Conservation (phyloP, 2,113 vertebrate species). For the Triplophysa dalaica region DNA sequence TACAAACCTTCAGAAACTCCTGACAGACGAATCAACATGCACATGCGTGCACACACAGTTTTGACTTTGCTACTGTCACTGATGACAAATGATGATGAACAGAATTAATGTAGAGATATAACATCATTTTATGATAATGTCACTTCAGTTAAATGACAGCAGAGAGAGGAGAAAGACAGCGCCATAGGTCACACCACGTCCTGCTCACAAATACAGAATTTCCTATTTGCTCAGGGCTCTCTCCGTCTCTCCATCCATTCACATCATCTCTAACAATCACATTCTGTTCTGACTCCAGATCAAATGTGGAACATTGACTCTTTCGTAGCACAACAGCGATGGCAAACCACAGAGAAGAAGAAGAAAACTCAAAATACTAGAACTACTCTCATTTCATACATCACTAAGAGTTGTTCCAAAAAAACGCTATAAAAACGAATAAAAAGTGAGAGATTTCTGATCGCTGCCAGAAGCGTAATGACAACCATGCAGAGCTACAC, state of each 20-base stretch:
- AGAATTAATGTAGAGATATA: too few species aligned
- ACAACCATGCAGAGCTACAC: background rate
- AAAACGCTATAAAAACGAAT: slow-evolving; percentile 27
- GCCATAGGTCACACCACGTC: background rate
- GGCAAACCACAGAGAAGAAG: background rate
- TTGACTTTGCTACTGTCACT: too few species aligned
- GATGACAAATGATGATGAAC: too few species aligned
- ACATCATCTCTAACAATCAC: slow-evolving; percentile 28
- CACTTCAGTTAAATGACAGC: background rate
- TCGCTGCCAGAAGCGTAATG: slow-evolving; percentile 44
- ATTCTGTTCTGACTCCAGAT: slow-evolving; percentile 8
- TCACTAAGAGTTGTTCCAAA: slow-evolving; percentile 31
- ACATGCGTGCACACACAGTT: too few species aligned
- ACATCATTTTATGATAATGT: background rate
- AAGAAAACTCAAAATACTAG: background rate
- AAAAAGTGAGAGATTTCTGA: slow-evolving; percentile 41
- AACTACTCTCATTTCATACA: background rate
- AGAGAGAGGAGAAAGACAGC: too few species aligned
- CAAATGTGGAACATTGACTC: background rate
- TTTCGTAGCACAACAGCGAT: background rate
- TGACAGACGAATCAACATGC: too few species aligned
- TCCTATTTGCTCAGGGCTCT: background rate
- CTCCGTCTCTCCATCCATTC: background rate
- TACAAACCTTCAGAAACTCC: background rate
- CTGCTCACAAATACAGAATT: background rate